phyloP scores from a whole-genome alignment of 2,113 vertebrate genomes.

The Plecturocebus donacophilus region DNA sequence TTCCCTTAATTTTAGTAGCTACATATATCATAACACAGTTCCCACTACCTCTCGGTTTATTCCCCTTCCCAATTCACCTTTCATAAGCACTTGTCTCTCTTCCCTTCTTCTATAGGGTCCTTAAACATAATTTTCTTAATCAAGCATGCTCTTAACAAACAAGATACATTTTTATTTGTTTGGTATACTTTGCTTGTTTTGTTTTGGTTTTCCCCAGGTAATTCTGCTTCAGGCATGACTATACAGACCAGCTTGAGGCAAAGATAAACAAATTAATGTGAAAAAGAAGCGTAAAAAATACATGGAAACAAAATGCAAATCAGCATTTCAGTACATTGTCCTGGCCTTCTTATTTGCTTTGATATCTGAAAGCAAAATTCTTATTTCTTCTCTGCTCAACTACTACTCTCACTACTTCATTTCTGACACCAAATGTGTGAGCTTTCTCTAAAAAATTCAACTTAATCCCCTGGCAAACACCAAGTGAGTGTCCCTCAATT shows the following conservation, averaged over 20 bases:
- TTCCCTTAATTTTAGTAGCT: background rate
- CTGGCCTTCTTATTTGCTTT: background rate
- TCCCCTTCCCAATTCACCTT: background rate
- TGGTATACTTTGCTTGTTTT: background rate
- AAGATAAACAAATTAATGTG: background rate
- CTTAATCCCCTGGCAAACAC: background rate
- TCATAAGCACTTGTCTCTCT: background rate
- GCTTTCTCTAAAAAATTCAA: background rate
- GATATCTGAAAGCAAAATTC: background rate
- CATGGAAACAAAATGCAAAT: background rate
- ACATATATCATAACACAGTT: background rate
- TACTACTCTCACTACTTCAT: background rate
- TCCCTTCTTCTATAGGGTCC: background rate
- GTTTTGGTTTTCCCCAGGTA: background rate
- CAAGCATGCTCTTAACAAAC: background rate
- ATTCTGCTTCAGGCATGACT: background rate
- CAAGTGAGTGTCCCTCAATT: background rate
- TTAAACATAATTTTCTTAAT: background rate
- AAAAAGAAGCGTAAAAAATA: background rate
- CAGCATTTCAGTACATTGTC: background rate
- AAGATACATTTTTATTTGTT: background rate
- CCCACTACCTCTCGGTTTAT: background rate
- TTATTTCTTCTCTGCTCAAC: background rate
- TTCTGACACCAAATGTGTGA: background rate
- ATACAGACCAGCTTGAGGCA: background rate